Percentiles rank a stretch among this genome's conserved stretches.
Conservation (phyloP, 1,140 invertebrate species). For the Brachionus paranguensis region DNA sequence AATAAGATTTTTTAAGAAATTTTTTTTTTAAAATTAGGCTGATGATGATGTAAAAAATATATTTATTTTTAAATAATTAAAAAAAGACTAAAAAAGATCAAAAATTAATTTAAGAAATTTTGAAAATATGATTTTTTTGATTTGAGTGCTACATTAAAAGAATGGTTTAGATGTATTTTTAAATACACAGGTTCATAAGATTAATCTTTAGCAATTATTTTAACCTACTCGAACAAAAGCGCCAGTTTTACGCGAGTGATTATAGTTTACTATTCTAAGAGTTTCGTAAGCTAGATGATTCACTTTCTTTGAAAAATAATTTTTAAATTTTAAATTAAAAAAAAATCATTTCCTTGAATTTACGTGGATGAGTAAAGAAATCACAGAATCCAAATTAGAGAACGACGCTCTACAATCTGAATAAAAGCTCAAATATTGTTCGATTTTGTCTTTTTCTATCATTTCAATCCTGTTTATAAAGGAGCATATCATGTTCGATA, state of each 20-base stretch:
- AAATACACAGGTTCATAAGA: too few species aligned
- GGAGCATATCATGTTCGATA: slow-evolving; percentile 72
- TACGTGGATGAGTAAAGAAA: slow-evolving; percentile 76
- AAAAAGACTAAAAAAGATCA: too few species aligned
- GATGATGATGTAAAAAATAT: too few species aligned
- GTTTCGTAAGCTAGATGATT: slow-evolving; percentile 72
- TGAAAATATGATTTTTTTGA: too few species aligned
- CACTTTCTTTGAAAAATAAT: slow-evolving; percentile 62
- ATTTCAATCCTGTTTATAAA: slow-evolving; percentile 73
- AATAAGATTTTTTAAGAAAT: too few species aligned
- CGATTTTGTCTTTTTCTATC: slow-evolving; percentile 64
- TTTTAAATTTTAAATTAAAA: neutral
- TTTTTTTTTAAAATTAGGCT: too few species aligned
- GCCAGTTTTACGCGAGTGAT: slow-evolving; percentile 71
- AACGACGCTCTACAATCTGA: slow-evolving; percentile 80
- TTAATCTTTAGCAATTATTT: neutral
- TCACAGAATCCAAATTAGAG: slow-evolving; percentile 78
- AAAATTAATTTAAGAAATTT: too few species aligned
- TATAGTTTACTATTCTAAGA: slow-evolving; percentile 66
- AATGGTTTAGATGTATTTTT: too few species aligned
- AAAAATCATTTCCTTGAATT: neutral
- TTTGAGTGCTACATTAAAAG: too few species aligned
- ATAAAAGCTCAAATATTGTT: slow-evolving; percentile 84
- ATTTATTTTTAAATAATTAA: too few species aligned
- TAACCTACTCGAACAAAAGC: slow-evolving; percentile 67